phyloP scores from a whole-genome alignment of 2,888 invertebrate species.

The Habrosyne pyritoides region DNA sequence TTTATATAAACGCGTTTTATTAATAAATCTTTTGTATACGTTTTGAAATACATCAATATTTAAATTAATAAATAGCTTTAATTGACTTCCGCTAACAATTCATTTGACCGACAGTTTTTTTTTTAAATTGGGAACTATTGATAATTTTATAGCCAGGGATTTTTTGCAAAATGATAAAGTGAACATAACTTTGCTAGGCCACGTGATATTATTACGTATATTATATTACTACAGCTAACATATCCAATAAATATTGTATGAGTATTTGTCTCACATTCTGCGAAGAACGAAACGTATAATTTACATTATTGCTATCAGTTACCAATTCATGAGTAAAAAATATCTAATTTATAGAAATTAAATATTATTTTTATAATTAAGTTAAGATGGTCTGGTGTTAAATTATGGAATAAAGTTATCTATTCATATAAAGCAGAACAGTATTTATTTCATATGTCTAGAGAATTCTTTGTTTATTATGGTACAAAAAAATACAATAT shows the following conservation, averaged over 20 bases:
- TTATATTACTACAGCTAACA: neutral
- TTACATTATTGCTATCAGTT: neutral
- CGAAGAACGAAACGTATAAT: neutral
- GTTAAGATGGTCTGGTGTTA: neutral
- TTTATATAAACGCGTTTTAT: neutral
- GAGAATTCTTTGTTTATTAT: neutral
- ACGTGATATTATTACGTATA: neutral
- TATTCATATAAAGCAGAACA: no score
- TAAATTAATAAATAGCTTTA: neutral
- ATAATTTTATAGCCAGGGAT: no score
- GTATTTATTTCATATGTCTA: no score
- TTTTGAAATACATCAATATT: neutral
- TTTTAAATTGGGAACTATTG: no score
- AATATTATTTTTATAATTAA: no score
- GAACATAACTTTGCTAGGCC: neutral
- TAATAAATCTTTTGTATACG: neutral
- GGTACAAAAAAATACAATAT: neutral
- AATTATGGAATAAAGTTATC: no score
- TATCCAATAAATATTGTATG: neutral
- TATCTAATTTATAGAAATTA: no score
- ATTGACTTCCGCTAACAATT: neutral
- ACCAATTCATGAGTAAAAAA: no score
- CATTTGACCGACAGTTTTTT: no score
- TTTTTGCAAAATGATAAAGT: neutral
- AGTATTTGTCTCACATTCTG: neutral